A percentile compares a stretch with the other conserved stretches of the same genome.
Evolutionary conservation across 2,888 invertebrate genomes (phyloP).

Genomic region (Fragum whitleyi): DNA sequence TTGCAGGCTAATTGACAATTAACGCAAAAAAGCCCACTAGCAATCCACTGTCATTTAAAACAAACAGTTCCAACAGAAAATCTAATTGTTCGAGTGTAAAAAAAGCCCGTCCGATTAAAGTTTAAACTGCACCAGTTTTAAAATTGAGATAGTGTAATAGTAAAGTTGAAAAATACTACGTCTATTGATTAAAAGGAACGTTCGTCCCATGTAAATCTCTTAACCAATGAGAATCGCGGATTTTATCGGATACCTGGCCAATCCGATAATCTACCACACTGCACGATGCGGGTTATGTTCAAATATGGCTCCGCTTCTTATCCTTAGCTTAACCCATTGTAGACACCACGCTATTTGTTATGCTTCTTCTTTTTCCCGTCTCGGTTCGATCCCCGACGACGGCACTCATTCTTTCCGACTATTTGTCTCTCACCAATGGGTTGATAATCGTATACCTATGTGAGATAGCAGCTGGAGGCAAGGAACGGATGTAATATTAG

Average conservation of each 20-base stretch:
- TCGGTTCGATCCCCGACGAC: no score
- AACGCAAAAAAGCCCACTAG: neutral
- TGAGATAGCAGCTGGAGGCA: no score
- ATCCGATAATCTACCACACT: slow-evolving; percentile 1
- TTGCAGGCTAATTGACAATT: neutral
- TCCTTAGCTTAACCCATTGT: no score
- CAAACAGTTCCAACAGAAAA: neutral
- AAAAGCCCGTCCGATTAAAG: neutral
- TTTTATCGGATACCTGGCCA: neutral
- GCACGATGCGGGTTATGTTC: neutral
- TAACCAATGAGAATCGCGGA: slow-evolving; percentile 4
- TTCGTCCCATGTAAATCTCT: slow-evolving; percentile 13
- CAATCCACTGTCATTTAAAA: neutral
- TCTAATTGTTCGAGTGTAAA: neutral
- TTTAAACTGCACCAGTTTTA: slow-evolving; percentile 6
- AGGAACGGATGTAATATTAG: no score
- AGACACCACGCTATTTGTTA: no score
- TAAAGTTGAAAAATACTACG: slow-evolving; percentile 17
- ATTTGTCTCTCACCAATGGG: no score
- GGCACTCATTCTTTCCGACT: no score
- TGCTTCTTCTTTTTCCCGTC: no score
- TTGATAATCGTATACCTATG: no score
- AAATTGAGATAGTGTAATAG: neutral
- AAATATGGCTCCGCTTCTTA: no score
- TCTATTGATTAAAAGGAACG: slow-evolving; percentile 11